Evolutionary conservation across 1,140 invertebrate species (phyloP).

Genomic region (Drosophila mojavensis): DNA sequence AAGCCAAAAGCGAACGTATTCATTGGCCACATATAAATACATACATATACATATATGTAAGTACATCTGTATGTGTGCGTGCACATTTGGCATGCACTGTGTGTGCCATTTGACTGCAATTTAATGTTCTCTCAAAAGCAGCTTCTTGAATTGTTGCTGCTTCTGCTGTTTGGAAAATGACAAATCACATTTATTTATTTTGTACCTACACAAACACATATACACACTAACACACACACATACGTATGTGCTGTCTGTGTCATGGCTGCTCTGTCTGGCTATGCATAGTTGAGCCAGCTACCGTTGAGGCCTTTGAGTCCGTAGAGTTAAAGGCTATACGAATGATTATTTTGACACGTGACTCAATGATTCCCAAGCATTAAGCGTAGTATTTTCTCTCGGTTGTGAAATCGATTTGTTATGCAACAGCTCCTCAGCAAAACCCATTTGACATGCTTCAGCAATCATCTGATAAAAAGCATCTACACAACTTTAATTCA

Average conservation of each 20-base stretch:
- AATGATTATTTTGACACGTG: slow-evolving; percentile 61
- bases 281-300: slow-evolving; percentile 43
- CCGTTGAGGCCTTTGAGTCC: slow-evolving; percentile 43
- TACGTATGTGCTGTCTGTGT: slow-evolving; percentile 1
- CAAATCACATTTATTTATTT: slow-evolving; percentile 83
- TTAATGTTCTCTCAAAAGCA: slow-evolving; percentile 70
- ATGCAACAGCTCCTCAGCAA: slow-evolving; percentile 12
- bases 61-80: slow-evolving; percentile 24
- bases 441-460: slow-evolving; percentile 9
- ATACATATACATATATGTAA: slow-evolving; percentile 7
- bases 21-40: slow-evolving; percentile 41
- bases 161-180: slow-evolving; percentile 76
- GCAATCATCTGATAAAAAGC: background rate
- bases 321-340: slow-evolving; percentile 32
- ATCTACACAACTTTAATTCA: background rate
- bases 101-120: slow-evolving; percentile 81
- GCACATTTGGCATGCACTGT: slow-evolving; percentile 74
- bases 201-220: slow-evolving; percentile 29
- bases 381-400: slow-evolving; percentile 10
- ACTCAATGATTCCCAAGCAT: slow-evolving; percentile 51
- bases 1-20: slow-evolving; percentile 39
- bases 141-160: slow-evolving; percentile 39
- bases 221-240: too few species aligned
- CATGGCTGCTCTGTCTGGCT: slow-evolving; percentile 31
- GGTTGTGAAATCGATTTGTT: slow-evolving; percentile 28